Evolutionary conservation across 2,888 invertebrate species (phyloP).

Genomic region (Drosophila testacea): DNA sequence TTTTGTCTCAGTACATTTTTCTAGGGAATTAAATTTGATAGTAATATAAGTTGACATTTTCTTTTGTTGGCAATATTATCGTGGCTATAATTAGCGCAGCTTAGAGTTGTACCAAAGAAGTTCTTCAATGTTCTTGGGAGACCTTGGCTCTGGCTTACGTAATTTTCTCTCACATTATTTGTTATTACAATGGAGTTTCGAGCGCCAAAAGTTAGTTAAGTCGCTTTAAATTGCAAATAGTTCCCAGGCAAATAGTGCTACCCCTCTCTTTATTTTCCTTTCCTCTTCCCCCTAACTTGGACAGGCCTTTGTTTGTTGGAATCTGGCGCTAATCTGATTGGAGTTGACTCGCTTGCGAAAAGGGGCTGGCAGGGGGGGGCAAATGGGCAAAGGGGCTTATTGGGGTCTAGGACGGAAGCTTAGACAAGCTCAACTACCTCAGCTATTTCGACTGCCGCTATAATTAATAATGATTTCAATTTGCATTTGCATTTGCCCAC

Average conservation of each 20-base stretch:
- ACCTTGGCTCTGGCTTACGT: slow-evolving; percentile 55
- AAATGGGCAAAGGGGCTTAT: slow-evolving; percentile 24
- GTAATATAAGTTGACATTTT: slow-evolving; percentile 12
- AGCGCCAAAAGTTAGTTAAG: slow-evolving; percentile 40
- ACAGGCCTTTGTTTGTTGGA: slow-evolving; percentile 50
- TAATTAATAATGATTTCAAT: slow-evolving; percentile 80
- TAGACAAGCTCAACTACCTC: slow-evolving; percentile 3
- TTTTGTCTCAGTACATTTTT: neutral
- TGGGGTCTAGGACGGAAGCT: slow-evolving; percentile 78
- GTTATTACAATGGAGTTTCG: slow-evolving; percentile 25
- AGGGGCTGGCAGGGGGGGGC: neutral
- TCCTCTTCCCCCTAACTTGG: neutral
- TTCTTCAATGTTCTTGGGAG: slow-evolving; percentile 12
- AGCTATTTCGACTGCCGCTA: slow-evolving; percentile 59
- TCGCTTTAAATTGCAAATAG: slow-evolving; percentile 63
- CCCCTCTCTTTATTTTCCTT: neutral
- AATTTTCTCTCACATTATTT: slow-evolving; percentile 63
- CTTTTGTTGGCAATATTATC: slow-evolving; percentile 11
- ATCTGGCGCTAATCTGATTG: slow-evolving; percentile 56
- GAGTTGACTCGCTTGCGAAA: slow-evolving; percentile 24
- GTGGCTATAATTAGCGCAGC: slow-evolving; percentile 9
- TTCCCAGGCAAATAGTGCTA: slow-evolving; percentile 43
- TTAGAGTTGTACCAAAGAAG: slow-evolving; percentile 4
- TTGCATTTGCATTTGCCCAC: slow-evolving; percentile 77
- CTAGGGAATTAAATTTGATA: neutral